Conservation (phyloP, 2,113 vertebrate species). For the Cyprinus carpio region DNA sequence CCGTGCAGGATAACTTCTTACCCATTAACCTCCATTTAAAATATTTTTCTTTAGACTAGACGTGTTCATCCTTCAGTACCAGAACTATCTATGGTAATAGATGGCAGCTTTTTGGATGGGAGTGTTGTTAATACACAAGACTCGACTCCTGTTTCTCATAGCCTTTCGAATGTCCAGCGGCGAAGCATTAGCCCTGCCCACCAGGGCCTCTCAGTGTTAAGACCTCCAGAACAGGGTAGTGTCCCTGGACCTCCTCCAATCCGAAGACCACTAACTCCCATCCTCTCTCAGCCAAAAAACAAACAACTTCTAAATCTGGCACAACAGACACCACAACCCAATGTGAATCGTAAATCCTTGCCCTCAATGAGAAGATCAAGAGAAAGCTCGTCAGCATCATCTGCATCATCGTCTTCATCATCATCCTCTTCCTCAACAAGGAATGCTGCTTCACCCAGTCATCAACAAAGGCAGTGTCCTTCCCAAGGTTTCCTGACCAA, state of each 20-base stretch:
- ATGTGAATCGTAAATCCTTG: constrained; percentile 56
- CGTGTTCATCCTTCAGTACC: constrained; percentile 90
- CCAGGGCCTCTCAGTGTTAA: constrained; percentile 25
- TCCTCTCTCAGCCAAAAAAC: constrained; percentile 45
- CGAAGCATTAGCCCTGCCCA: constrained; percentile 47
- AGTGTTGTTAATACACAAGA: constrained; percentile 49
- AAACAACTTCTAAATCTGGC: constrained; percentile 1
- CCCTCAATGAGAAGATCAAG: constrained; percentile 60
- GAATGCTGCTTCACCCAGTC: constrained; percentile 66
- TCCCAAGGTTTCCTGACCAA: constrained; percentile 61
- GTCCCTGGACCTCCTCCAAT: constrained; percentile 58
- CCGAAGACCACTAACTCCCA: constrained; percentile 62
- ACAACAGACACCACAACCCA: constrained; percentile 35
- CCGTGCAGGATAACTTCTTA: not conserved
- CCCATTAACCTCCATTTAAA: not conserved
- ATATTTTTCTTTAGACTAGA: constrained; percentile 60
- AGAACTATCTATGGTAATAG: constrained; percentile 92
- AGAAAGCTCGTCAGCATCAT: constrained; percentile 52
- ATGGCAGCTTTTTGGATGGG: constrained; percentile 75
- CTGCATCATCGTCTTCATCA: constrained; percentile 56
- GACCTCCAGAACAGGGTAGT: constrained; percentile 53
- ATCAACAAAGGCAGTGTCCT: constrained; percentile 58
- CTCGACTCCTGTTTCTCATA: constrained; percentile 48
- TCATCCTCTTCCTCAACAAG: constrained; percentile 68
- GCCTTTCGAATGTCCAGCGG: constrained; percentile 54